Evolutionary conservation across 2,113 vertebrate genomes (phyloP).

Genomic region (Mobula birostris): DNA sequence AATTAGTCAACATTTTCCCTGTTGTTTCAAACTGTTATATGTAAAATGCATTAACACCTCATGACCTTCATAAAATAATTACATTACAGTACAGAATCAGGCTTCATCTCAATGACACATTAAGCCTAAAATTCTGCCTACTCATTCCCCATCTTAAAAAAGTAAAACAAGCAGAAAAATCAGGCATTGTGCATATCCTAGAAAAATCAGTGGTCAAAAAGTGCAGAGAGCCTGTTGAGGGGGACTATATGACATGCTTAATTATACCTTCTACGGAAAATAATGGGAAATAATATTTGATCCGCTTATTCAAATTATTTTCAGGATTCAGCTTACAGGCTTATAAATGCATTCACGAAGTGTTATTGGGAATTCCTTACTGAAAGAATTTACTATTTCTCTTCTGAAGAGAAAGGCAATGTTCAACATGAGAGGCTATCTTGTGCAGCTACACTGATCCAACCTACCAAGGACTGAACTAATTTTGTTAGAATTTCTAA

Average conservation of each 20-base stretch:
- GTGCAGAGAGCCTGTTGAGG: too few species aligned
- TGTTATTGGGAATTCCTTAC: too few species aligned
- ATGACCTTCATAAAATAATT: background rate
- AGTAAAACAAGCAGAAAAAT: too few species aligned
- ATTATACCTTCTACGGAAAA: too few species aligned
- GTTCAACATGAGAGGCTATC: background rate
- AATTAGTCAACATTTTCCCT: background rate
- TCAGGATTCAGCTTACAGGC: too few species aligned
- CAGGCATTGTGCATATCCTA: too few species aligned
- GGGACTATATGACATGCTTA: too few species aligned
- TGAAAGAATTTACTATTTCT: too few species aligned
- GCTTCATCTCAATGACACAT: background rate
- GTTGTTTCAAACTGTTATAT: background rate
- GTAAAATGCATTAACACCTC: background rate
- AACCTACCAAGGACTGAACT: background rate
- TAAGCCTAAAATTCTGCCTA: background rate
- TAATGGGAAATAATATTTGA: too few species aligned
- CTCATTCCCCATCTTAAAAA: background rate
- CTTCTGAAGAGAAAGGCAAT: too few species aligned
- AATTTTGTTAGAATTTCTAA: background rate
- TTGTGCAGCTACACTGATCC: background rate
- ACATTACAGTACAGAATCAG: background rate
- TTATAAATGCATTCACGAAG: background rate
- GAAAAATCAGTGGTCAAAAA: too few species aligned
- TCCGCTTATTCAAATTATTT: too few species aligned